A percentile compares a stretch with the other conserved stretches of the same genome.
Conservation (phyloP, 1,140 invertebrate genomes). For the Magallana angulata region DNA sequence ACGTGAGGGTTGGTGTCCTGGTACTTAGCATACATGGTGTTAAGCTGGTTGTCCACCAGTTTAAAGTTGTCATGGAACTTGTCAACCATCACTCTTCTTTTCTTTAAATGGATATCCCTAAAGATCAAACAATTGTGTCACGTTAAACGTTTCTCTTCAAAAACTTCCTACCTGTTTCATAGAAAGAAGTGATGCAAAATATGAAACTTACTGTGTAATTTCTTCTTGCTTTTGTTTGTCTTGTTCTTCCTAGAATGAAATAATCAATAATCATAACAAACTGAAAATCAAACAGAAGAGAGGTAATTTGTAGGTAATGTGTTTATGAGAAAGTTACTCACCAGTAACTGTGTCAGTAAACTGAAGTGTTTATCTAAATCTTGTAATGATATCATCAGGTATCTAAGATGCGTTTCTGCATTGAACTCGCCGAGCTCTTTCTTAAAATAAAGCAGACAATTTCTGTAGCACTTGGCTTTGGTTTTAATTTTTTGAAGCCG, state of each 20-base stretch:
- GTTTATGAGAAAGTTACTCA: not conserved
- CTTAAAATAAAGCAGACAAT: constrained; percentile 41
- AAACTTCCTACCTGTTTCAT: no score
- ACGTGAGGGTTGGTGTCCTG: not conserved
- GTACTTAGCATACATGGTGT: constrained; percentile 13
- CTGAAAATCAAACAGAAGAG: no score
- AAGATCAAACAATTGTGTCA: not conserved
- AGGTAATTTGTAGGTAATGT: not conserved
- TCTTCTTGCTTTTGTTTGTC: constrained; percentile 21
- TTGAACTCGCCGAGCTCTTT: constrained; percentile 41
- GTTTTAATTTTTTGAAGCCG: constrained; percentile 37
- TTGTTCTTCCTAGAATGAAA: not conserved
- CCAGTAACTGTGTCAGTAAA: constrained; percentile 36
- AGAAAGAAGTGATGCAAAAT: not conserved
- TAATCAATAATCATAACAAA: not conserved
- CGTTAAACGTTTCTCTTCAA: no score
- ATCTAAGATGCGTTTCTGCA: not conserved
- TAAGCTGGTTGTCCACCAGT: constrained; percentile 13
- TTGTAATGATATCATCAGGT: constrained; percentile 6
- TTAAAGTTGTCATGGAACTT: constrained; percentile 18
- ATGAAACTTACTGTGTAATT: not conserved
- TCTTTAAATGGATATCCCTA: constrained; percentile 12
- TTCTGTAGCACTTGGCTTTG: constrained; percentile 36
- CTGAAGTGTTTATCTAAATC: constrained; percentile 41
- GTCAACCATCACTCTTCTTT: constrained; percentile 10